Base-by-base conservation (phyloP, 2,888 invertebrate species). In the Crossocerus cetratus region DNA sequence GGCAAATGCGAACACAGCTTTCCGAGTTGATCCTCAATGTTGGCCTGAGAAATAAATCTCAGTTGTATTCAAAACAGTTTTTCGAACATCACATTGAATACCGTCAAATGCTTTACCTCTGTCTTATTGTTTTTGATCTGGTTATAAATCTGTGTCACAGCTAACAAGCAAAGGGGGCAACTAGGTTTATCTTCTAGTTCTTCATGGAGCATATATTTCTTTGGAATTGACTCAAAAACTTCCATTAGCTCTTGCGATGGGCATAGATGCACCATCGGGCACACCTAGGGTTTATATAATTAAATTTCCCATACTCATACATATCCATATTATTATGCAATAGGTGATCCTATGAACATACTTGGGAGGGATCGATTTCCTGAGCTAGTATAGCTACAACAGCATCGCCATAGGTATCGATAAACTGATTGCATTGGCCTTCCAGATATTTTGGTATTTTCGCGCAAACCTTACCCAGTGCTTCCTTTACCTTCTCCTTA, bases 101-200 rank as follows among this genome's bases (percentile, higher is more conserved):
- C 21, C 44, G n/a, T 8, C 43, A 57, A 11, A 44, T 2, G 16
- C 14, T 49, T n/a, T 89, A 95, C 95, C 93, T 95, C 95, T 42
- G 95, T 95, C 85, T 93, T 94, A 83, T 96, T 94, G 76, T 94
- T 92, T 85, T 94, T 93, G 13, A 97, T 92, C 90, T 93, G 92
- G 44, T 93, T 91, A 86, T 96, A 94, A n/a, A 97, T 90, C 89
- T 96, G 93, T 69, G 94, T 92, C 0, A 97, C 93, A 2, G 96
- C 96, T 88, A 97, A 94, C 71, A 97, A 92, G 86, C 98, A 98
- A 8, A 98, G 91, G 0, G 96, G 95, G 86, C 98, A 97, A 83
- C 93, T 94, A 18, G 93, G 92, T 81, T 94, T 94, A 62, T 94
- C 93, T 21, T 91, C 89, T 0, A 91, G 86, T 83, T 92, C 91